phyloP scores from a whole-genome alignment of 2,797 vertebrate genomes.

The Peromyscus attwateri region DNA sequence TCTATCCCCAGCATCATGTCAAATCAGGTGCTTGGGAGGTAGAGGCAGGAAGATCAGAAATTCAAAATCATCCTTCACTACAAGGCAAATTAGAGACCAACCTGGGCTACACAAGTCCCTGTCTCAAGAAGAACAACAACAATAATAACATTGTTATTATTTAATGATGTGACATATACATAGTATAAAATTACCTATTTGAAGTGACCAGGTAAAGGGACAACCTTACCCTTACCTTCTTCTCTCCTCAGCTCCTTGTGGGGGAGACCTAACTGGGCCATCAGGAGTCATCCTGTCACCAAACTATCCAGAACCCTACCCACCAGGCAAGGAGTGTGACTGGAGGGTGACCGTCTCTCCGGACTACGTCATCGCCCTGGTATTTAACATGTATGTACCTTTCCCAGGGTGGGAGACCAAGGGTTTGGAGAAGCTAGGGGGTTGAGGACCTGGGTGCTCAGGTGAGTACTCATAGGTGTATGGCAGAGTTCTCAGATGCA shows the following conservation, averaged over 20 bases:
- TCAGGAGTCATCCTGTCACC: constrained; percentile 97
- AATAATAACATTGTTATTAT: background rate
- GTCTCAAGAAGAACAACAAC: background rate
- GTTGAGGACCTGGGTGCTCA: background rate
- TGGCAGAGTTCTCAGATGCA: background rate
- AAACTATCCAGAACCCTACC: constrained; percentile 97
- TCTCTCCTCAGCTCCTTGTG: constrained; percentile 93
- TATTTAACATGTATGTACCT: constrained; percentile 94
- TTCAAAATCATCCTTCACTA: background rate
- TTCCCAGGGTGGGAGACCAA: constrained; percentile 36
- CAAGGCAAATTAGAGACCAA: background rate
- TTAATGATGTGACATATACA: background rate
- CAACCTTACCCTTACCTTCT: background rate
- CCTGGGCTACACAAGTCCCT: background rate
- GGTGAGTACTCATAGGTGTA: background rate
- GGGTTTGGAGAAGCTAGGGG: constrained; percentile 50
- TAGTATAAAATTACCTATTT: background rate
- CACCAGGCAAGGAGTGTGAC: constrained; percentile 97
- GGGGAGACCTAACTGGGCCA: constrained; percentile 95
- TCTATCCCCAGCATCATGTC: too few species aligned
- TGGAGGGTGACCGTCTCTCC: constrained; percentile 95
- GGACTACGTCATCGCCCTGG: constrained; percentile 97
- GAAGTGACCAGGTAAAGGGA: background rate
- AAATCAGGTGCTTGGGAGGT: background rate
- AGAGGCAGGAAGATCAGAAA: background rate